A percentile compares a stretch with the other conserved stretches of the same genome.
phyloP scores from a whole-genome alignment of 2,113 vertebrate species.

The Amphiprion percula region DNA sequence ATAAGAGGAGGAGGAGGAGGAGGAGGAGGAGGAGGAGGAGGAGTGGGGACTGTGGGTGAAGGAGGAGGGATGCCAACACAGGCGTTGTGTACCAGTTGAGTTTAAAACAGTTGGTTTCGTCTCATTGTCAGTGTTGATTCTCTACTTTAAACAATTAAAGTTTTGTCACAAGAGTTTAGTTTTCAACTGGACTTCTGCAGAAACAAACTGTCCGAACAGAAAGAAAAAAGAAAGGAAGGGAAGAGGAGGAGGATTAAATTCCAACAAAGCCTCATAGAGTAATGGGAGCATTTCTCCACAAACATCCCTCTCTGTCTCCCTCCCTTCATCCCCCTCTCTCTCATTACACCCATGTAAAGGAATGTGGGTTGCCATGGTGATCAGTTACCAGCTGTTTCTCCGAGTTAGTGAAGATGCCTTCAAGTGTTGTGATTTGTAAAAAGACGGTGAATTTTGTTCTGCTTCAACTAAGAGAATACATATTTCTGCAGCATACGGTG shows the following conservation, averaged over 20 bases:
- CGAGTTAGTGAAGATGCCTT: slow-evolving; percentile 62
- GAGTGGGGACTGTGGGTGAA: slow-evolving; percentile 76
- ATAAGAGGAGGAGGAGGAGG: slow-evolving; percentile 67
- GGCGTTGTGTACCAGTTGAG: neutral
- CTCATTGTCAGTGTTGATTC: neutral
- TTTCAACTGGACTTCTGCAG: no score
- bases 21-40: slow-evolving; percentile 58
- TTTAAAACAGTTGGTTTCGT: no score
- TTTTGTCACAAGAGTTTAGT: neutral
- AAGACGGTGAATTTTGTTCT: no score
- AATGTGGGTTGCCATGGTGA: slow-evolving; percentile 91
- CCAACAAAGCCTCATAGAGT: slow-evolving; percentile 74
- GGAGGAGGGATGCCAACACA: slow-evolving; percentile 38
- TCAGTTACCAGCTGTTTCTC: slow-evolving; percentile 78
- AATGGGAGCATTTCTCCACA: slow-evolving; percentile 37
- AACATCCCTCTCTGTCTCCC: slow-evolving; percentile 1
- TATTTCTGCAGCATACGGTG: no score
- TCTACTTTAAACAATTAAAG: neutral
- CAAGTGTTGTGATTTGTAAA: no score
- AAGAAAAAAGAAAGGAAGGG: neutral
- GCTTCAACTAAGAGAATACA: no score
- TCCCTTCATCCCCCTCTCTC: slow-evolving; percentile 69
- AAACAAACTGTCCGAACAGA: neutral
- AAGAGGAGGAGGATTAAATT: slow-evolving; percentile 56
- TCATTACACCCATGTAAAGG: slow-evolving; percentile 88